Base-by-base conservation (phyloP, 2,113 vertebrate species). In the Corythaeola cristata region DNA sequence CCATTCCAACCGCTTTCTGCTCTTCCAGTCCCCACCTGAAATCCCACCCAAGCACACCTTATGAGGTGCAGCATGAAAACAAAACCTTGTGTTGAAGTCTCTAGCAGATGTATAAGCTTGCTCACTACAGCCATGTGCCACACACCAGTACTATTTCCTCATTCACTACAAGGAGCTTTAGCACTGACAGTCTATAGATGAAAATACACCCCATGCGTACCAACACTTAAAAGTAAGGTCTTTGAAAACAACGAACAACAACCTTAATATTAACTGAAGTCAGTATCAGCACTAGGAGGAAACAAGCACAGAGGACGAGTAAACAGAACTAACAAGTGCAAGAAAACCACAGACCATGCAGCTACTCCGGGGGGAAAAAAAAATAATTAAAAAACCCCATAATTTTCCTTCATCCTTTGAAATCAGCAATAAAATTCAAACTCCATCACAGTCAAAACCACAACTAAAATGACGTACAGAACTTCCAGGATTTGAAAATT, bases 351-450 rank as follows among this genome's bases (percentile, higher is more conserved):
- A 67, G 1, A 85, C 14, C 17, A 77, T 1, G 0, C 16, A 94
- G 12, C 11, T 44, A 50, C 21, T 19, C 52, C 13, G 33, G 44
- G 5, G 7, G 24, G 60, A 71, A 53, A 50, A 41, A 55, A 72
- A 45, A 15, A 37, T 22, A 19, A 7, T 14, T 23, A 33, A 30
- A 32, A 64, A 75, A n/a, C 15, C 19, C 49, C 72, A 64, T 33
- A 20, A 33, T 56, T 52, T 64, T 47, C 37, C 35, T 52, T 73
- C 27, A 58, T 69, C 32, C 64, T 95, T 89, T 60, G 37, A 95
- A 74, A 82, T 60, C 26, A 68, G 45, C 47, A 88, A 32, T 77
- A 72, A 41, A 93, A 93, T 81, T 64, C 41, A 68, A 92, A 79
- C 15, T 55, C 45, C 35, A 60, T 20, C 53, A 44, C 39, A 52